Evolutionary conservation across 1,140 invertebrate genomes (phyloP), one percentile per base, ranked within the genome.

Genomic region (Paracyclopina nana): DNA sequence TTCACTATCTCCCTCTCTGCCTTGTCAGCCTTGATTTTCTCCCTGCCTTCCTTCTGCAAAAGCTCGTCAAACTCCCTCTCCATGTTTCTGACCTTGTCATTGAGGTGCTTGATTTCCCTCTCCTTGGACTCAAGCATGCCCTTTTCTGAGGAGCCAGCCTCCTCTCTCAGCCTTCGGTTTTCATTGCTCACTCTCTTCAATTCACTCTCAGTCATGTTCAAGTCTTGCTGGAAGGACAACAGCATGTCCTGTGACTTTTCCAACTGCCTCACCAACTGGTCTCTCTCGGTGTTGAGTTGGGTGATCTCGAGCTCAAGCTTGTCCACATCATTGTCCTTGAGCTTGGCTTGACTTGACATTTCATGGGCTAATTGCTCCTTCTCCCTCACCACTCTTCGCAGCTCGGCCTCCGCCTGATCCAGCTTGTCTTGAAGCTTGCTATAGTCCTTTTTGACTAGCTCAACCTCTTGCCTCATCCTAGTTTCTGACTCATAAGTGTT

Each of bases 211-310:
- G 78, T 78, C 50, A 78, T 72, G 58, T 82, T 57, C 34, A 88
- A 60, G 60, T 88, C 82, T 59, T 84, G 77, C 63, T 87, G 84
- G 77, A 88, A 87, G 63, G 84, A 84, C 64, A 87, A 78, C 31
- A 90, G 63, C 73, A 90, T 86, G 58, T 87, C 83, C 62, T 88
- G 83, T 5, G 80, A 84, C 63, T 90, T 88, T 62, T 90, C 83
- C 58, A 90, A 60, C 62, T 88, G 84, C 44, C 79, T 74, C 0
- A 88, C 82, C 50, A 88, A 63, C 62, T 88, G 82, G 61, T 88
- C 83, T 45, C 83, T 65, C 63, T 88, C 83, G 30, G 79, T 73
- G 28, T 79, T 78, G 57, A 88, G 59, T 61, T 87, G 81, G 59
- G 83, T 85, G 53, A 80, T 74, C 54, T 88, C 83, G 1, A 72